Evolutionary conservation across 2,113 vertebrate genomes (phyloP).

Genomic region (Labeo rohita): DNA sequence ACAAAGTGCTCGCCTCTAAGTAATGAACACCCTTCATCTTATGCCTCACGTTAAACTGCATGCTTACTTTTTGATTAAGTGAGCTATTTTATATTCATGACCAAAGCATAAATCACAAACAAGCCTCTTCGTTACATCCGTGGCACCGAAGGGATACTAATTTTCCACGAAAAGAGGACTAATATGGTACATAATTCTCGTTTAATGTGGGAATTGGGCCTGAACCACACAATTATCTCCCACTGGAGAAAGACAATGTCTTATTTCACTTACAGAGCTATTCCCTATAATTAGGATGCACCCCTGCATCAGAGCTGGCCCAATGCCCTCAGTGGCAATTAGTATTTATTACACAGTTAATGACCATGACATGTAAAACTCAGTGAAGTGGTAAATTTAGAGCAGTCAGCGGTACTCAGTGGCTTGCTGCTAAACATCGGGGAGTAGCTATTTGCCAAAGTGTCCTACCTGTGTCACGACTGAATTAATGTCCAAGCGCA

Average conservation of each 20-base stretch:
- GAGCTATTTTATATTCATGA: conserved; percentile 46
- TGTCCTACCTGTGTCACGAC: conserved; percentile 6
- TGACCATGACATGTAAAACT: conserved; percentile 57
- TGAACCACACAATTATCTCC: conserved; percentile 56
- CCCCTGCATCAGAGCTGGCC: conserved; percentile 46
- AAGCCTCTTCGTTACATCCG: conserved; percentile 12
- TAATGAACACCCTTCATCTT: conserved; percentile 1
- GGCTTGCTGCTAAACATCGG: conserved; percentile 38
- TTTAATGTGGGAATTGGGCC: conserved; percentile 52
- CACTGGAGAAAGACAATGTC: conserved; percentile 52
- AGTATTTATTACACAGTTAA: conserved; percentile 66
- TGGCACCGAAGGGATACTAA: conserved; percentile 39
- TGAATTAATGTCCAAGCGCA: conserved; percentile 14
- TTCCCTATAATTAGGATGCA: conserved; percentile 57
- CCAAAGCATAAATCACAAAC: conserved; percentile 49
- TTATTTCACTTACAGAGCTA: conserved; percentile 55
- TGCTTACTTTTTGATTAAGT: conserved; percentile 23
- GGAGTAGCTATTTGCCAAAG: conserved; percentile 25
- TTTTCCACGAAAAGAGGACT: conserved; percentile 49
- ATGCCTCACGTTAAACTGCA: background rate
- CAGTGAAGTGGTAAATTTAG: conserved; percentile 61
- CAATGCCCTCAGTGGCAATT: conserved; percentile 58
- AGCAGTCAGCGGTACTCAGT: conserved; percentile 55
- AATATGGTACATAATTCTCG: conserved; percentile 54
- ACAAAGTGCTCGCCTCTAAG: background rate